Base-by-base conservation (phyloP, 2,888 invertebrate species). In the Chironomus tentans region DNA sequence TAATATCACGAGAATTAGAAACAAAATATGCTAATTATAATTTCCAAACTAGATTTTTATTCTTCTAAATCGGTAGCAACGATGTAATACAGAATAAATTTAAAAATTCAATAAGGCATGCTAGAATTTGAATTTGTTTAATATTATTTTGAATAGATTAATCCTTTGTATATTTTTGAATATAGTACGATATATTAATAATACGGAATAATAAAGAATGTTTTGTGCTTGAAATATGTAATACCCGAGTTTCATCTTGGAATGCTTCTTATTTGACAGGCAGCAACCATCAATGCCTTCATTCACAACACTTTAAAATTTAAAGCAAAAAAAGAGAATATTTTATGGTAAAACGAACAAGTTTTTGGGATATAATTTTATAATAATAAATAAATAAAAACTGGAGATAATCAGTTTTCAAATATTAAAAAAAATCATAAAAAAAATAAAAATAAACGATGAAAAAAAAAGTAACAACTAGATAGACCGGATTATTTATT, bases 231-330 rank as follows among this genome's bases (percentile, higher is more conserved):
- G n/a, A 2, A 21, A 56, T 56, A 18, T 21, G 21, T 65, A 24
- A 65, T 65, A 65, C 65, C 65, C 65, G 65, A 65, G 65, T 65
- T 65, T 24, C 21, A 24, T 65, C 21, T 65, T 56, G 56, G 56
- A 56, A 56, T 56, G 56, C 21, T 65, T 13, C 18, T 18, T 62
- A 18, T 62, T 13, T 65, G 18, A 56, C 15, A n/a, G 15, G 15
- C 18, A 56, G 15, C 38, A 56, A 56, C 13, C 21, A 21, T 65
- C 65, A 24, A n/a, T 65, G 10, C 5, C 65, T 65, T 65, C 22
- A 21, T 18, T 56, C 15, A 56, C 56, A 56, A 15, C 56, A 18
- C 7, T 5, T 50, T 18, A 5, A 1, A n/a, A 3, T 50, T n/a
- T 13, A n/a, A 15, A 50, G 22, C 3, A 24, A 24, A 24, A 56